phyloP scores from a whole-genome alignment of 2,113 vertebrate species.

The Carollia perspicillata region DNA sequence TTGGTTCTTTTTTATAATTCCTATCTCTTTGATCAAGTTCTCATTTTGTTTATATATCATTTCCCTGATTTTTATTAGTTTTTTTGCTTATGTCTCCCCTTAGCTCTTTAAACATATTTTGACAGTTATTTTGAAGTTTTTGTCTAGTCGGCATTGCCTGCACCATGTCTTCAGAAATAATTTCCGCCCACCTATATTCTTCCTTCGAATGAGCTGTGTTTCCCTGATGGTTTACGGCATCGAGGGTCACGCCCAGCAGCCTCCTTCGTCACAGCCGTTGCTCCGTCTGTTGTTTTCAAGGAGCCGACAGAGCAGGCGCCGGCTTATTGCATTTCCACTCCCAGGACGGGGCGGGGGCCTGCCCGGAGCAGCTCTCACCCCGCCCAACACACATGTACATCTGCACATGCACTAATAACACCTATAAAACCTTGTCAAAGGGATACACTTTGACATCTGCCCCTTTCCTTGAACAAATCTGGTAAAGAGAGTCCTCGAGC shows the following conservation, averaged over 20 bases:
- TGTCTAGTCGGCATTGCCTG: background rate
- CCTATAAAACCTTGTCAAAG: background rate
- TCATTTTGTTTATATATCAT: background rate
- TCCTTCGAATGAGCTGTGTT: background rate
- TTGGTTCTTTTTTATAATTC: background rate
- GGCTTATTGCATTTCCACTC: background rate
- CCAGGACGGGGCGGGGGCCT: background rate
- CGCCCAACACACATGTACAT: background rate
- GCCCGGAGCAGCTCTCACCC: background rate
- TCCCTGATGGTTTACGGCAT: background rate
- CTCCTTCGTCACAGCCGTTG: background rate
- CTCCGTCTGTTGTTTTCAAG: background rate
- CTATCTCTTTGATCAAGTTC: background rate
- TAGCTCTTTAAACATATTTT: background rate
- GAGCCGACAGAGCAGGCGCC: background rate
- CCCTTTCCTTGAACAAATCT: background rate
- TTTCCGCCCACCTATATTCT: background rate
- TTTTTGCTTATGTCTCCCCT: background rate
- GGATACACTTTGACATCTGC: background rate
- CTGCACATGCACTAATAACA: background rate
- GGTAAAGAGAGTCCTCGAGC: background rate
- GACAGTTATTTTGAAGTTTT: background rate
- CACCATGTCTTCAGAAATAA: background rate
- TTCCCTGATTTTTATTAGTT: background rate
- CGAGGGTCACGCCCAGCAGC: fast-evolving